phyloP scores from a whole-genome alignment of 2,113 vertebrate species.

The Chrysochloris asiatica region DNA sequence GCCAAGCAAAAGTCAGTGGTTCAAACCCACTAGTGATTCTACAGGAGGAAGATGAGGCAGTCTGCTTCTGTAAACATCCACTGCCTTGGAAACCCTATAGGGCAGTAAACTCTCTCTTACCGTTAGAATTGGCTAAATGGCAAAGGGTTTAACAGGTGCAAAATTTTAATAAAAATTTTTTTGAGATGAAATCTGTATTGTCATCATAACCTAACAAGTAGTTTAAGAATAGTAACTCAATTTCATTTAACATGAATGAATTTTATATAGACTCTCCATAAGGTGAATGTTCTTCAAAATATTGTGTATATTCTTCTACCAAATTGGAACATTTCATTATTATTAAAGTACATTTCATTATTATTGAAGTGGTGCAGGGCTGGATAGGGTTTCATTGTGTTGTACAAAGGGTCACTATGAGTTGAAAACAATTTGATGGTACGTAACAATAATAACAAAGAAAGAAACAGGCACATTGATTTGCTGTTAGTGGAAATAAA shows the following conservation, averaged over 20 bases:
- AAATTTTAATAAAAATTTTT: conserved; percentile 54
- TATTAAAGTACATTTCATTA: background rate
- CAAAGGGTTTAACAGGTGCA: background rate
- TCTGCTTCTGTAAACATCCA: too few relatives aligned
- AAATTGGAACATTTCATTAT: background rate
- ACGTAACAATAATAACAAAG: too few relatives aligned
- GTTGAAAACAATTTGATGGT: too few relatives aligned
- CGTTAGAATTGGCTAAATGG: background rate
- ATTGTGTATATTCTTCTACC: background rate
- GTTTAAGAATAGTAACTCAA: conserved; percentile 31
- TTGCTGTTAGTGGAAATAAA: background rate
- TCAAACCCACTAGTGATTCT: background rate
- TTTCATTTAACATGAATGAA: conserved; percentile 6
- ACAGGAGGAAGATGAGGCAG: too few relatives aligned
- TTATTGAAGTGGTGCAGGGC: background rate
- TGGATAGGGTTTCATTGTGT: too few relatives aligned
- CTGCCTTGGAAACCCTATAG: too few relatives aligned
- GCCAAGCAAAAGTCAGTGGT: background rate
- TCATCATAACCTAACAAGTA: background rate
- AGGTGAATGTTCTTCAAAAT: background rate
- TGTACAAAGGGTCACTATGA: too few relatives aligned
- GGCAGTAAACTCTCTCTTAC: background rate
- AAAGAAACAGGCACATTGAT: background rate
- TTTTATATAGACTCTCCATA: conserved; percentile 13
- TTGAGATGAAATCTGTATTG: background rate